phyloP scores from a whole-genome alignment of 2,888 invertebrate genomes.

The Hypena proboscidalis region DNA sequence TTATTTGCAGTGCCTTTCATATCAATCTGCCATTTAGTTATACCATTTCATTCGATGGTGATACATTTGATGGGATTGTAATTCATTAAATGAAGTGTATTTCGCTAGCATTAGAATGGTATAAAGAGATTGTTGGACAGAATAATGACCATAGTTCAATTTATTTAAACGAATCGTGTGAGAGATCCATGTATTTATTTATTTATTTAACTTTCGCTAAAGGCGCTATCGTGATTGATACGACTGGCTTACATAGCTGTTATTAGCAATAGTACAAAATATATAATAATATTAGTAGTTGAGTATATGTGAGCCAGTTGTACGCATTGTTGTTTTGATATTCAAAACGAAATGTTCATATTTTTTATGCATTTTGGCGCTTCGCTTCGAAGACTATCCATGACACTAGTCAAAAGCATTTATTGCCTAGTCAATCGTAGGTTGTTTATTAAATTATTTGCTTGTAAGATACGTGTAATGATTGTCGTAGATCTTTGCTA shows the following conservation, averaged over 20 bases:
- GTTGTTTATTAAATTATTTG: constrained; percentile 35
- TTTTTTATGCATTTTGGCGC: constrained; percentile 63
- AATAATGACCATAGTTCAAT: constrained; percentile 30
- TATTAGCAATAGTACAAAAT: constrained; percentile 50
- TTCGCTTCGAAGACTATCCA: constrained; percentile 59
- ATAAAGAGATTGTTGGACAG: constrained; percentile 23
- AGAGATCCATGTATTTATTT: constrained; percentile 54
- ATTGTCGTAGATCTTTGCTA: constrained; percentile 32
- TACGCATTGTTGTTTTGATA: constrained; percentile 43
- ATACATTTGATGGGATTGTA: constrained; percentile 26
- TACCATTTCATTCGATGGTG: constrained; percentile 27
- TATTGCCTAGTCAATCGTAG: constrained; percentile 41
- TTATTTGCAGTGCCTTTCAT: constrained; percentile 70
- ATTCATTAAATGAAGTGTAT: constrained; percentile 27
- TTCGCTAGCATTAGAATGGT: constrained; percentile 6
- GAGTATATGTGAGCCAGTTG: constrained; percentile 59
- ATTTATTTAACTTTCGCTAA: constrained; percentile 14
- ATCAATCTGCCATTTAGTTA: constrained; percentile 39
- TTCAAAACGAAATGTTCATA: constrained; percentile 42
- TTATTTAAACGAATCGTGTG: constrained; percentile 36
- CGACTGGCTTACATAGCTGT: constrained; percentile 51
- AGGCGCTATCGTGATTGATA: constrained; percentile 18
- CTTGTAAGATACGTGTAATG: constrained; percentile 28
- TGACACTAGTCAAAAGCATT: constrained; percentile 52
- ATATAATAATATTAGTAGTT: constrained; percentile 34